Base-by-base conservation (phyloP, 2,113 vertebrate species). In the Apeltes quadracus region DNA sequence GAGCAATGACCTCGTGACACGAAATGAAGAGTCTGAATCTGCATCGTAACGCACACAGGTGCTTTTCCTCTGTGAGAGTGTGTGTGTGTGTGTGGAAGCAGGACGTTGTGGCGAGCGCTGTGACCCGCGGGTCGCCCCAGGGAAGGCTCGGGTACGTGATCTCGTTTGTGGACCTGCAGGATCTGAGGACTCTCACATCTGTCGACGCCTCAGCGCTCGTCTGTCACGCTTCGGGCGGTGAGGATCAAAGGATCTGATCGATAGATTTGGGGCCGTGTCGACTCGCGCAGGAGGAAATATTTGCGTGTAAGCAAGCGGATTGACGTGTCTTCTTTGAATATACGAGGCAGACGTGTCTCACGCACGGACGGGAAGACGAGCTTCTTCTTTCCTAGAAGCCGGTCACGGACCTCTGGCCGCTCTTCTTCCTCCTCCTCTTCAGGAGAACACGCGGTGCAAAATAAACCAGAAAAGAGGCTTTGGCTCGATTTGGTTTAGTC, bases 191-290 rank as follows among this genome's bases (percentile, higher is more conserved):
- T 85, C 80, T 86, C 23, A 84, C 86, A 88, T 85, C 84, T 86
- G 90, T 70, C 80, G 85, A 81, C 39, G 87, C 72, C 83, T 87
- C 46, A 84, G 87, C 25, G 51, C 88, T 90, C 90, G 82, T 90
- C 82, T 90, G 89, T 72, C 87, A 32, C 23, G 84, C 32, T 84
- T 81, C 55, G 82, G 81, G 41, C 78, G 72, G 84, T 74, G 84
- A 34, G 32, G 32, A 34, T 34, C 32, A 34, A 1, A n/a, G n/a
- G n/a, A n/a, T n/a, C 46, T 23, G 50, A 82, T 78, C 81, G 73
- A 76, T 39, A 85, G 78, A 68, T 76, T 87, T 55, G 72, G 34
- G 38, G 48, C 22, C 4, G 32, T 69, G 75, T 69, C 77, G 78
- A 61, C 74, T 66, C 75, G 72, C 54, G 70, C 9, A 61, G 20